Conservation (phyloP, 2,113 vertebrate species). For the Reinhardtius hippoglossoides region DNA sequence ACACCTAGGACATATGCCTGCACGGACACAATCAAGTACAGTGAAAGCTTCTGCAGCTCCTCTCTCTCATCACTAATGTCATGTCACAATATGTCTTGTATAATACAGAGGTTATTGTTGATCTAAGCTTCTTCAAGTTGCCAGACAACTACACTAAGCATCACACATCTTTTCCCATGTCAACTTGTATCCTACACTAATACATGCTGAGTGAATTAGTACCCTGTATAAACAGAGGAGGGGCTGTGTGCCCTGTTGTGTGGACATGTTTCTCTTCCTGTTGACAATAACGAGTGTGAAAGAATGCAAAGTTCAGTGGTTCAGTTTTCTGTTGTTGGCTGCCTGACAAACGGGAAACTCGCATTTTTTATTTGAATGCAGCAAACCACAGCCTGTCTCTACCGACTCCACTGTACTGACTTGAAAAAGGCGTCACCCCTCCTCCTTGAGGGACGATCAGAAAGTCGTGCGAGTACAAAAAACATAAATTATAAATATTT, state of each 20-base stretch:
- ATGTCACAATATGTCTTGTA: not conserved
- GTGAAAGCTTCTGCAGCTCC: too few species aligned
- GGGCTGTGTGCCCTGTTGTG: not conserved
- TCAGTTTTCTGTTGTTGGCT: not conserved
- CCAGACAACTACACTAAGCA: not conserved
- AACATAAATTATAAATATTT: not conserved
- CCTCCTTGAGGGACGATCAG: not conserved
- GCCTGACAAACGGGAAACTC: not conserved
- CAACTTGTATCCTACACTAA: not conserved
- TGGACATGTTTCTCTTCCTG: not conserved
- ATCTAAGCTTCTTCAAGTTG: not conserved
- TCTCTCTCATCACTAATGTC: not conserved
- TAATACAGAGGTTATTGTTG: not conserved
- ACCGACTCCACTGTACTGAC: slow-evolving; percentile 1
- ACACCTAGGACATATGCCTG: too few species aligned
- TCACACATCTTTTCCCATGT: too few species aligned
- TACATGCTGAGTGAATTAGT: not conserved
- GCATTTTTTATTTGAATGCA: slow-evolving; percentile 19
- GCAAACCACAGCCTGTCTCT: not conserved
- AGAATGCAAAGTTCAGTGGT: slow-evolving; percentile 36
- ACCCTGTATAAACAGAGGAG: not conserved
- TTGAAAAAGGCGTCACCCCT: not conserved
- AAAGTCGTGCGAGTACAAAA: not conserved
- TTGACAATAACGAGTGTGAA: slow-evolving; percentile 1
- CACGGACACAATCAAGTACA: too few species aligned